Percentiles rank a stretch among this genome's conserved stretches.
Evolutionary conservation across 2,797 vertebrate species (phyloP).

Genomic region (Thalassophryne amazonica): DNA sequence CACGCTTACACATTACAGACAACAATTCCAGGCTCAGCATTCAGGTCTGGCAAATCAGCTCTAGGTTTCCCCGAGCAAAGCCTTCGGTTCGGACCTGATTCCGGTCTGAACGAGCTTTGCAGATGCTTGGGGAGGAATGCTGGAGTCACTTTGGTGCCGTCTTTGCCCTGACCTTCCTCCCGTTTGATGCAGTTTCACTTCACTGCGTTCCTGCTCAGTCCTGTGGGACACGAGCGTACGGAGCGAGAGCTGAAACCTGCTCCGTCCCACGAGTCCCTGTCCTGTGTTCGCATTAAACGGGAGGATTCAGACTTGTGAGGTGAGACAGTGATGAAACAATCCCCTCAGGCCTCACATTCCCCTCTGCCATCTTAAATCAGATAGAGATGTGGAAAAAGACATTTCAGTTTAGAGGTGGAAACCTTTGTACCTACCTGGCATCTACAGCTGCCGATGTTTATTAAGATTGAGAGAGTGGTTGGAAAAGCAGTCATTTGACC

Average conservation of each 20-base stretch:
- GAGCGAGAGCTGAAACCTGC: constrained; percentile 41
- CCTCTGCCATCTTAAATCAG: not conserved
- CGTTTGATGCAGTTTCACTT: constrained; percentile 42
- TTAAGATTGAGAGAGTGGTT: too few relatives aligned
- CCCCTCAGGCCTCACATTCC: constrained; percentile 6
- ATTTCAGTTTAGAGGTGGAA: constrained; percentile 4
- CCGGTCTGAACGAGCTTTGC: constrained; percentile 51
- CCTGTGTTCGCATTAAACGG: constrained; percentile 6
- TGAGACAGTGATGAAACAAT: constrained; percentile 19
- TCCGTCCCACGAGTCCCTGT: constrained; percentile 16
- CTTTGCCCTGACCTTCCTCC: constrained; percentile 28
- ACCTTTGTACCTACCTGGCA: not conserved
- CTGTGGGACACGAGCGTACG: constrained; percentile 18
- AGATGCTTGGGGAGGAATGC: constrained; percentile 59
- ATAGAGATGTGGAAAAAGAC: constrained; percentile 8
- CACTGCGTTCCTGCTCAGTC: constrained; percentile 28
- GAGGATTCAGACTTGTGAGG: constrained; percentile 7
- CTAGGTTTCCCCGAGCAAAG: constrained; percentile 49
- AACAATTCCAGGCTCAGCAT: constrained; percentile 31
- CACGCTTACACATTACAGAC: constrained; percentile 17
- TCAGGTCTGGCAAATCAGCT: constrained; percentile 45
- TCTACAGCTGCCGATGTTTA: too few relatives aligned
- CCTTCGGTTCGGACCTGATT: constrained; percentile 27
- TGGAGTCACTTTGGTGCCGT: constrained; percentile 36
- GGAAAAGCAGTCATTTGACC: too few relatives aligned